These are phyloP conservation scores for Podilymbus podiceps DNA, from an alignment of 2,113 vertebrate genomes.

Conservation along the genomic window DNA sequence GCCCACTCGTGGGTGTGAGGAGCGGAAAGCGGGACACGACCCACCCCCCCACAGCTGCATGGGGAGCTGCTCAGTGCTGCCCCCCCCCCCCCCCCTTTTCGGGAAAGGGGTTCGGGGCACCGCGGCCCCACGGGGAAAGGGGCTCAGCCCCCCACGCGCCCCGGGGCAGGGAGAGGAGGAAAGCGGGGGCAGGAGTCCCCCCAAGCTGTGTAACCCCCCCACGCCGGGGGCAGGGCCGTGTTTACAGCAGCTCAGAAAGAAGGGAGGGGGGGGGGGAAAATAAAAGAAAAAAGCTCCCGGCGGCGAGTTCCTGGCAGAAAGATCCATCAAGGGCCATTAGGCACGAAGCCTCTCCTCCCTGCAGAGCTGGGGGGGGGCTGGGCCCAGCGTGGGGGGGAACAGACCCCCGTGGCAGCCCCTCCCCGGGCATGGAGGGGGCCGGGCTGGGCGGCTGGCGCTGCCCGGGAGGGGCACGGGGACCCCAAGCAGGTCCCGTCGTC, in stretches of 20 bases:
- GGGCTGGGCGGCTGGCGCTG: no score
- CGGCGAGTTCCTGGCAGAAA: slow-evolving; percentile 12
- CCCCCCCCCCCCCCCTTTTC: not conserved
- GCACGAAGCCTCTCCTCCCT: not conserved
- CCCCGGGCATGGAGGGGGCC: not conserved
- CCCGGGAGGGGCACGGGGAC: no score
- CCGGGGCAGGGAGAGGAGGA: not conserved
- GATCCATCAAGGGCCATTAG: slow-evolving; percentile 46
- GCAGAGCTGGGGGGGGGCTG: not conserved
- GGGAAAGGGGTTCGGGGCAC: no score
- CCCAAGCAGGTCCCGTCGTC: no score
- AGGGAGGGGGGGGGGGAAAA: no score
- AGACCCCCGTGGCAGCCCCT: not conserved
- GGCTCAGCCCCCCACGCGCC: not conserved
- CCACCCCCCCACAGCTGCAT: no score
- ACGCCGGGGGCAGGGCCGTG: no score
- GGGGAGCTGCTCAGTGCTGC: no score
- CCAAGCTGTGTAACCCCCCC: no score
- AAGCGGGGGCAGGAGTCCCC: no score
- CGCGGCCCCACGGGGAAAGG: not conserved
- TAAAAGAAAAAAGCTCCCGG: not conserved
- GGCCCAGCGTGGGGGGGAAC: no score
- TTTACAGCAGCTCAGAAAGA: not conserved
- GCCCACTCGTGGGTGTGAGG: not conserved
- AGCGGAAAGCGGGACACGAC: not conserved